Base-by-base conservation (phyloP, 2,113 vertebrate genomes). In the Larimichthys polyactis region DNA sequence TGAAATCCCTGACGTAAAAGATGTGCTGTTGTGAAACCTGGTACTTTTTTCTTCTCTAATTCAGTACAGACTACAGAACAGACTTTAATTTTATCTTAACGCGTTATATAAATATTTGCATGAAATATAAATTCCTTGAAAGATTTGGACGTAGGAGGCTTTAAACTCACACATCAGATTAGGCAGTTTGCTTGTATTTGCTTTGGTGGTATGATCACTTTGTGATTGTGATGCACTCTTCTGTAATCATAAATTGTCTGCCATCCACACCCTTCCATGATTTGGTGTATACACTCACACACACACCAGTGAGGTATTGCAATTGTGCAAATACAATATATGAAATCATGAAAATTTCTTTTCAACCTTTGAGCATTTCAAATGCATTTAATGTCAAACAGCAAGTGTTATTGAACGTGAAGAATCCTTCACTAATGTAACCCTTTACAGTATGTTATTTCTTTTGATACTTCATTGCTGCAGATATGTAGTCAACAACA, bases 11-110 rank as follows among this genome's bases (percentile, higher is more conserved):
- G 71, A 75, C 55, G 48, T 85, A 78, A 46, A 76, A 54, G 19
- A 65, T 64, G 55, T 22, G 20, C 40, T 68, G 14, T 92, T 91
- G 75, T 87, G 67, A 78, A 81, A 89, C 24, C 20, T n/a, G 0
- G 32, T 67, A 44, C 12, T 68, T 60, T 77, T 70, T 70, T 63
- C 43, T 70, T 85, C 10, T 46, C 15, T 4, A 40, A 79, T 88
- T 71, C 74, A 78, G 57, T 11, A 10, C 44, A 46, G 11, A 20
- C 17, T 7, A 29, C 14, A 54, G 17, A 36, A 20, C 24, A 22
- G 17, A 29, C 19, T 22, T 15, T 46, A 12, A 36, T 36, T 36
- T 22, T 1, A 46, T 16, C 24, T 22, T 22, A 15, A 44, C 11
- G 0, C 77, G 65, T 63, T 58, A 27, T 32, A 14, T 44, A 65